Base-by-base conservation (phyloP, 2,113 vertebrate species). In the Cygnus atratus region DNA sequence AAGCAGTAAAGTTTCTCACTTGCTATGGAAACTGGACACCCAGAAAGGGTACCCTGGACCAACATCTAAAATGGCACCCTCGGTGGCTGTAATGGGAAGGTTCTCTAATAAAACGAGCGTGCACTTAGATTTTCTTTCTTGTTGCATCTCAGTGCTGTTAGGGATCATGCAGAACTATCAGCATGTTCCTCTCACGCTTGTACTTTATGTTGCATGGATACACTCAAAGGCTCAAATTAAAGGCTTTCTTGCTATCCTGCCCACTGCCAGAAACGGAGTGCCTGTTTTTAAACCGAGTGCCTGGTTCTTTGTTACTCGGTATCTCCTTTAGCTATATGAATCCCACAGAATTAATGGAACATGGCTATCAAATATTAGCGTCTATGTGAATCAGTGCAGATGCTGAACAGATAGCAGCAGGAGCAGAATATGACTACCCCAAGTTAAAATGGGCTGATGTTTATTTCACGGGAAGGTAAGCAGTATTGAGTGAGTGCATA, bases 141-240 rank as follows among this genome's bases (percentile, higher is more conserved):
- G 18, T 74, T 90, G 55, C 3, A 4, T 88, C 70, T 95, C 62
- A 65, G 66, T 6, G 35, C 70, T 3, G 18, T 50, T 94, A 92
- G 28, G 3, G 4, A 62, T 91, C 87, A 85, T 48, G 70, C 88
- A 70, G 67, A 87, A 76, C 76, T 93, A 92, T 57, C 88, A 71
- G 80, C 70, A 25, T 76, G 74, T 89, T 94, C 88, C 84, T 92
- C 80, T 95, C 41, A 66, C 0, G 1, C 73, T 58, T 66, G 41
- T 93, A 82, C 80, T 87, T 94, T 85, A 43, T 35, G 91, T 96
- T 93, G 86, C 84, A 66, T 87, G 84, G 92, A 91, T 93, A 93
- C 91, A 87, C 66, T 95, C 39, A 87, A 88, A 93, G 81, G 84
- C 91, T 93, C 4, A 10, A 87, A 96, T 94, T 75, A 94, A 97